phyloP scores from a whole-genome alignment of 2,888 invertebrate genomes.

The Patella pellucida region DNA sequence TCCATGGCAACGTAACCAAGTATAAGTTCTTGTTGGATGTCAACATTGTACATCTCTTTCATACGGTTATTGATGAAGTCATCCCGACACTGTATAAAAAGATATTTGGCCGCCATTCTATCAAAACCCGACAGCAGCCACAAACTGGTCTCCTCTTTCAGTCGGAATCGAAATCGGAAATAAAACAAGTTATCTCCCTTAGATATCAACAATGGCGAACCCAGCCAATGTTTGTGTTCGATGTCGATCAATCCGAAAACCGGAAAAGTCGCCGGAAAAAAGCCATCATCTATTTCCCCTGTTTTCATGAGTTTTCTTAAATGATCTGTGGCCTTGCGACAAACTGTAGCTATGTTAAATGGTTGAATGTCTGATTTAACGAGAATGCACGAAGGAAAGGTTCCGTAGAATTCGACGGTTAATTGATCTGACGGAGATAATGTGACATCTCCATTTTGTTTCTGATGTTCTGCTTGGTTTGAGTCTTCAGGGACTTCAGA shows the following conservation, averaged over 20 bases:
- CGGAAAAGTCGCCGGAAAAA: not conserved
- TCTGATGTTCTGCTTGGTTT: too few relatives aligned
- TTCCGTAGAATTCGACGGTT: too few relatives aligned
- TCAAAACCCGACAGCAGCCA: not conserved
- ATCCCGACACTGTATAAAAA: constrained; percentile 5
- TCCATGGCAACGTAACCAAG: not conserved
- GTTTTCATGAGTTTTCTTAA: too few relatives aligned
- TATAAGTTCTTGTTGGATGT: not conserved
- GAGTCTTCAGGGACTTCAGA: too few relatives aligned
- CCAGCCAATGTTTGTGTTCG: not conserved
- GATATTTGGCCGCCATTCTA: not conserved
- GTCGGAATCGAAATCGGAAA: not conserved
- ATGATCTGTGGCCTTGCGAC: too few relatives aligned
- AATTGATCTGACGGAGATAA: too few relatives aligned
- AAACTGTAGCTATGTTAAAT: too few relatives aligned
- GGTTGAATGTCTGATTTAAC: too few relatives aligned
- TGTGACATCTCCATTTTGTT: too few relatives aligned
- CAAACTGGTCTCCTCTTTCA: not conserved
- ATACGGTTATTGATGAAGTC: not conserved
- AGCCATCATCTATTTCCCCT: not conserved
- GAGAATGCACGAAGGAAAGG: too few relatives aligned
- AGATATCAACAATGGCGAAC: not conserved
- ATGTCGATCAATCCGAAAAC: not conserved
- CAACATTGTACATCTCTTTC: not conserved
- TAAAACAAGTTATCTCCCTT: not conserved